Conservation (phyloP, 2,113 vertebrate species). For the Tachycineta bicolor region DNA sequence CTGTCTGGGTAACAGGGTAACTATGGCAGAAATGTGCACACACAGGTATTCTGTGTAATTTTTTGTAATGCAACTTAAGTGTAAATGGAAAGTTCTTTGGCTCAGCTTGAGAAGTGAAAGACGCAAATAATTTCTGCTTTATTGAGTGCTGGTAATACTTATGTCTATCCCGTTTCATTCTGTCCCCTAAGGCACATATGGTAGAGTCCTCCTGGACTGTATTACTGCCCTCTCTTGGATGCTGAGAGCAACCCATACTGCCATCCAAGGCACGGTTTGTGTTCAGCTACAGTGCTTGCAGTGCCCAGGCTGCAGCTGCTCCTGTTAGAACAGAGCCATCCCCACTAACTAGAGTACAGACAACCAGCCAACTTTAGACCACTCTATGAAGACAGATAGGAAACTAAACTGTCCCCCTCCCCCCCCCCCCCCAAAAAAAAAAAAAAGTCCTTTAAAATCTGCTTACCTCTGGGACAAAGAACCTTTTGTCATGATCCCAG, state of each 20-base stretch:
- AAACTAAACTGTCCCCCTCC: too few species aligned
- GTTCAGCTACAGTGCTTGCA: not conserved
- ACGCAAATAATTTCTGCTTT: not conserved
- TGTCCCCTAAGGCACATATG: not conserved
- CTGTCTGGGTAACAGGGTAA: not conserved
- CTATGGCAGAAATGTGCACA: not conserved
- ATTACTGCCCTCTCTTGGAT: fast-evolving
- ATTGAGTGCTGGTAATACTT: not conserved
- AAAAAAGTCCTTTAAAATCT: not conserved
- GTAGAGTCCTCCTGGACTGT: not conserved
- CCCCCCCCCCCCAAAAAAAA: too few species aligned
- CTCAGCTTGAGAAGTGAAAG: not conserved
- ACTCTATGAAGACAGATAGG: not conserved
- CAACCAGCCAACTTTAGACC: not conserved
- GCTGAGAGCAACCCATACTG: not conserved
- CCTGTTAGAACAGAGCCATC: not conserved
- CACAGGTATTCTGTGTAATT: not conserved
- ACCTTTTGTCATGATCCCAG: slow-evolving; percentile 90
- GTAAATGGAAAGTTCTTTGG: not conserved
- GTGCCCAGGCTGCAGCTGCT: not conserved
- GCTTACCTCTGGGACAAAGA: slow-evolving; percentile 88
- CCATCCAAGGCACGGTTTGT: not conserved
- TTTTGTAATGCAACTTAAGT: not conserved
- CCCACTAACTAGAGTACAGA: not conserved
- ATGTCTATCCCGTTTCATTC: not conserved